Evolutionary conservation across 2,113 vertebrate genomes (phyloP).

Genomic region (Hemiscyllium ocellatum): DNA sequence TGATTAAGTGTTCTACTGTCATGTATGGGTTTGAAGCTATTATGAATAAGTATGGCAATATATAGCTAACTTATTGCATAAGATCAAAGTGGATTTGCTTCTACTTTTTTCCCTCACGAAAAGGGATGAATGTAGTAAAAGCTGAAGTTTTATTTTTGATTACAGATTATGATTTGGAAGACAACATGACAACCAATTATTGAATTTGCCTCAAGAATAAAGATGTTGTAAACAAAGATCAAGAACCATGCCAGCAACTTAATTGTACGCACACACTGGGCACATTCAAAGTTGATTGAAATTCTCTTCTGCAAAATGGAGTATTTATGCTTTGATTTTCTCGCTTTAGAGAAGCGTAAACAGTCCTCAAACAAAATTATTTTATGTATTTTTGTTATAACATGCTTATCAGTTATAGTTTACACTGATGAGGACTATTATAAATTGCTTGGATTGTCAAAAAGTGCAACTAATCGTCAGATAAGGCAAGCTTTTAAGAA

Average conservation of each 20-base stretch:
- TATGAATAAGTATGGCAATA: neutral
- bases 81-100: neutral
- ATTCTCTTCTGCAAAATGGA: constrained; percentile 27
- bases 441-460: constrained; percentile 74
- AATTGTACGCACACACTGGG: neutral
- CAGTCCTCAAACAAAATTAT: constrained; percentile 46
- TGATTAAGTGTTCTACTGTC: neutral
- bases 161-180: neutral
- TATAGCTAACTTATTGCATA: neutral
- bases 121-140: neutral
- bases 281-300: neutral
- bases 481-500: constrained; percentile 94
- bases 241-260: neutral
- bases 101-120: neutral
- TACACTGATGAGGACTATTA: constrained; percentile 77
- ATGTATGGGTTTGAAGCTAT: neutral
- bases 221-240: neutral
- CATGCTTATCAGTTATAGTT: constrained; percentile 52
- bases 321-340: neutral
- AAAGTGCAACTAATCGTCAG: constrained; percentile 83
- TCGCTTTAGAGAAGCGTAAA: neutral
- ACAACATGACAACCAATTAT: neutral
- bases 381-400: constrained; percentile 50
- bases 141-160: neutral
- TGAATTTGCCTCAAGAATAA: neutral